Evolutionary conservation across 2,797 vertebrate species (phyloP), one percentile per base, ranked within the genome.

Genomic region (Salmo trutta): DNA sequence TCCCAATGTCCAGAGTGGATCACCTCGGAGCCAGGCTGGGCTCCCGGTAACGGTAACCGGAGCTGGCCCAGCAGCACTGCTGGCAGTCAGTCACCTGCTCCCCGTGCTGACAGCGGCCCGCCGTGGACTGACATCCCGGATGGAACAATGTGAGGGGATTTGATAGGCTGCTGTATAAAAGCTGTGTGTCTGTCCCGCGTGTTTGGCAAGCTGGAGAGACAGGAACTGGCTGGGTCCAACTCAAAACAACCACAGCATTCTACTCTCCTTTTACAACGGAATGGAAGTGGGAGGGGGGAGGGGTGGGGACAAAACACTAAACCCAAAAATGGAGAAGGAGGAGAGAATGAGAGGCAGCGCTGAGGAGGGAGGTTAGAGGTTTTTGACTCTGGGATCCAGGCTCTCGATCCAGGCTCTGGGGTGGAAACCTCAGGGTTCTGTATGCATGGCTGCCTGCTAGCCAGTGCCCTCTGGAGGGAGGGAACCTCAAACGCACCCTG

Each of bases 401-500:
- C 54, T 19, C 54, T 16, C 16, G 16, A 41, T 31, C 31, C 31
- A 31, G 33, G 33, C 33, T 33, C 65, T n/a, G 21, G 68, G 41
- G 41, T 72, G 41, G 56, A 78, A 79, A 80, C 41, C 27, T 69
- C 71, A 74, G 41, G 41, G 76, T 79, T 76, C 68, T 51, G 73
- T 72, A 83, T 21, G 78, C 54, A 66, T 72, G 81, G 80, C 73
- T 21, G 78, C 41, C 41, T 47, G 41, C 41, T 10, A 10, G 41
- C 3, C 41, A 47, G 41, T 47, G 41, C 10, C 41, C 41, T 47
- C 41, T 14, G 41, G 41, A 47, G 41, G 41, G 41, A 47, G 41
- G 41, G 41, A 47, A 10, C 10, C 10, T 47, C 41, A 14, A 47
- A 47, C 41, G 41, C 41, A 47, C 41, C 10, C 41, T 2, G 41